Base-by-base conservation (phyloP, 2,797 vertebrate genomes). In the Sebastes oblongus region DNA sequence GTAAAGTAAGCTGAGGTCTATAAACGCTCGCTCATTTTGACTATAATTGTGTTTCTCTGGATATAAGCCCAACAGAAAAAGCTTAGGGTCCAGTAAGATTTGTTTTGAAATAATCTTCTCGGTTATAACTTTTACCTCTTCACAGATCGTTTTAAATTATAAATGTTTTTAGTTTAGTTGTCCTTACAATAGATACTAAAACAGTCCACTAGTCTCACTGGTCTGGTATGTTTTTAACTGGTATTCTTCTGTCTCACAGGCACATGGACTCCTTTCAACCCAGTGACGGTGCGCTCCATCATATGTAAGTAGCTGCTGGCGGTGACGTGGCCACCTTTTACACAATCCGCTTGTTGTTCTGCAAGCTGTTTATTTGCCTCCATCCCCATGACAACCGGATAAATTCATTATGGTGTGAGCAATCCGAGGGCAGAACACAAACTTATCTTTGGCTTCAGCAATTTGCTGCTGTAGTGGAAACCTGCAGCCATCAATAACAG, bases 211-310 rank as follows among this genome's bases (percentile, higher is more conserved):
- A 0, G 18, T 50, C 58, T 75, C 39, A n/a, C 12, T 60, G 10
- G 18, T 4, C 18, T 56, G 60, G 16, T 11, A 14, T 66, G 66
- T 72, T 56, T 74, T 77, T 62, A 79, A 78, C 76, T 34, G n/a
- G 8, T 50, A 1, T 68, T 72, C 13, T 75, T 88, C 68, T 86
- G 60, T 80, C 82, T 82, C 55, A 22, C 94, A 99, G 98, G 98
- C 78, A 99, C 98, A 0, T 99, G 98, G 98, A 99, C 98, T 81
- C 98, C 98, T 1, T 99, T 99, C 93, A 99, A 99, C 86, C 98
- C 98, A 18, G 97, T 97, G 91, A 99, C 98, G 0, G 98, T 99
- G 71, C 95, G 97, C 83, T 97, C 98, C 24, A 98, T 99, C 90
- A 97, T 99, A 84, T 97, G 98, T 99, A 92, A 99, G 97, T 94